phyloP scores from a whole-genome alignment of 2,797 vertebrate species.

The Rhincodon typus region DNA sequence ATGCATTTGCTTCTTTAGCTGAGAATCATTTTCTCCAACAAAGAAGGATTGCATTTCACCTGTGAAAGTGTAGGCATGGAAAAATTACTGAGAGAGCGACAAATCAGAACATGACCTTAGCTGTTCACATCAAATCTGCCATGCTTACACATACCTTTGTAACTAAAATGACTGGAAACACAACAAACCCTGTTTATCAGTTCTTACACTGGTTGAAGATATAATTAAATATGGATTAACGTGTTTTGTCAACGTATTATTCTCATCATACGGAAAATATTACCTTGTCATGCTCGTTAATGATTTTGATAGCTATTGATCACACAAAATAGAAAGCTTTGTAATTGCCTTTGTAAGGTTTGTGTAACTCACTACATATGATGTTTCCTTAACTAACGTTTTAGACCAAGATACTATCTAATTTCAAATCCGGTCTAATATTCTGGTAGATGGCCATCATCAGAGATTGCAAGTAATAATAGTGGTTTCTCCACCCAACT shows the following conservation, averaged over 20 bases:
- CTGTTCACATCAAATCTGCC: conserved; percentile 12
- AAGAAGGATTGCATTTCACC: not conserved
- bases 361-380: not conserved
- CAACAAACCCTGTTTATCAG: not conserved
- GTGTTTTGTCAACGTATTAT: not conserved
- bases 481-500: not conserved
- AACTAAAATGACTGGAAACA: not conserved
- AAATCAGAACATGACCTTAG: conserved; percentile 13
- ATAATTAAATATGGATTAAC: not conserved
- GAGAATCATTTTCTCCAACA: conserved; percentile 9
- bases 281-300: not conserved
- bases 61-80: not conserved
- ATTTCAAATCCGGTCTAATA: not conserved
- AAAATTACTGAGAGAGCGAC: not conserved
- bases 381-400: not conserved
- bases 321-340: not conserved
- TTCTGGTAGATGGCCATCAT: not conserved
- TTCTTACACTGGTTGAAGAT: not conserved
- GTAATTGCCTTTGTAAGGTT: not conserved
- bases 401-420: not conserved
- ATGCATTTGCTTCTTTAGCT: conserved; percentile 18
- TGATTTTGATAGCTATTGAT: conserved; percentile 17
- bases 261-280: not conserved
- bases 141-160: not conserved
- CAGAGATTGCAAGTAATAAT: not conserved